Evolutionary conservation across 1,140 invertebrate species (phyloP), one percentile per base, ranked within the genome.

Genomic region (Heliconius eleuchia): DNA sequence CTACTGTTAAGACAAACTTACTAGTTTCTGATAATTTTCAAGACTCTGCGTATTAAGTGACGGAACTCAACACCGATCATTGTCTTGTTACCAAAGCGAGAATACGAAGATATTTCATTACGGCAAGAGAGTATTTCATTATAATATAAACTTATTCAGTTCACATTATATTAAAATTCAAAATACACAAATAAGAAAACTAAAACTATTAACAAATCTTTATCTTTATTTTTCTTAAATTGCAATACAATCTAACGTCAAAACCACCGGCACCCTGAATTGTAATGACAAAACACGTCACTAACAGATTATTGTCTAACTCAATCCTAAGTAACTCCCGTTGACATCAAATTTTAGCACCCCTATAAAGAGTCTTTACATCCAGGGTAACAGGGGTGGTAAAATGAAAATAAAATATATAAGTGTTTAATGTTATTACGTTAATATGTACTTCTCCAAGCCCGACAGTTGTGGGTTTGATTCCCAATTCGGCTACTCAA

Each of bases 281-380:
- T 72, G 30, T 72, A 42, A 72, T 72, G 37, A 39, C n/a, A 39
- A 72, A 72, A 39, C 18, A 71, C 78, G 52, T 81, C 77, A 79
- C 78, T 76, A 74, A 81, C 79, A 85, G 78, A 81, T 84, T 82
- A 84, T 82, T 72, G 70, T 72, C 76, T 76, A 73, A 80, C 70
- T 83, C 76, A 80, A 80, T 80, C 74, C 75, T 57, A 80, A 81
- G 66, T 83, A 72, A 78, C 79, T 78, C 57, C 57, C 39, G 66
- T n/a, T 71, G 75, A 82, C 82, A 88, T 88, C 86, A 86, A 88
- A 86, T 87, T 87, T 86, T 83, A 88, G 82, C 74, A 76, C 55
- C 72, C 46, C 70, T 66, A 60, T 79, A 74, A 77, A 79, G 71
- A 66, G 39, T 66, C 50, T 81, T 52, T 50, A 77, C 77, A 78